A percentile compares a stretch with the other conserved stretches of the same genome.
Evolutionary conservation across 2,888 invertebrate genomes (phyloP).

Genomic region (Netelia inedita): DNA sequence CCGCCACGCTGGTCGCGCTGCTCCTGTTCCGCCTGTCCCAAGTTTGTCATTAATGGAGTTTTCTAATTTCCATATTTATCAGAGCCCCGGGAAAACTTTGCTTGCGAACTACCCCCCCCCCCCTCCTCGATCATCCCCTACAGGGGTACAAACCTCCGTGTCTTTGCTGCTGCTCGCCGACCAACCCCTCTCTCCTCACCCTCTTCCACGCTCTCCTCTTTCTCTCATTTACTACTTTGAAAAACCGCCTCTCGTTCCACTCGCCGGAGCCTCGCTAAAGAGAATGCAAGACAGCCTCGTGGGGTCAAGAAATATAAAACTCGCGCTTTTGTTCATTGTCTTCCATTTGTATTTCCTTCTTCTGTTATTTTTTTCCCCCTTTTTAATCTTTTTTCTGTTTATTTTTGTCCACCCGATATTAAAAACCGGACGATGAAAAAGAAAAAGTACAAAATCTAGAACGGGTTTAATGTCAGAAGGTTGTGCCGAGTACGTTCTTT

Average conservation of each 20-base stretch:
- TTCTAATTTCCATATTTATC: slow-evolving; percentile 80
- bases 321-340: slow-evolving; percentile 34
- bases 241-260: not conserved
- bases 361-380: not conserved
- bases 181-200: slow-evolving; percentile 4
- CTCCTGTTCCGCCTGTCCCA: slow-evolving; percentile 59
- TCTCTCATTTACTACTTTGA: slow-evolving; percentile 59
- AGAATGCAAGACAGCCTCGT: slow-evolving; percentile 11
- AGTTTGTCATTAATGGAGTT: slow-evolving; percentile 73
- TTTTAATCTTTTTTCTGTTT: not conserved
- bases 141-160: not conserved
- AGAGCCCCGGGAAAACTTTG: slow-evolving; percentile 65
- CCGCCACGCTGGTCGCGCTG: slow-evolving; percentile 23
- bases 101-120: slow-evolving; percentile 46
- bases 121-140: slow-evolving; percentile 12
- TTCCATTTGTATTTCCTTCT: slow-evolving; percentile 8
- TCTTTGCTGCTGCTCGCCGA: not conserved
- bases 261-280: not conserved
- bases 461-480: not conserved
- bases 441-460: not conserved
- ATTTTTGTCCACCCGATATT: slow-evolving; percentile 10
- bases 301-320: slow-evolving; percentile 36
- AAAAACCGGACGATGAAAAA: slow-evolving; percentile 14
- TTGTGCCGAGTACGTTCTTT: not conserved
- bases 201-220: slow-evolving; percentile 4